Conservation (phyloP, 2,888 invertebrate species). For the Liodrosophila aerea region DNA sequence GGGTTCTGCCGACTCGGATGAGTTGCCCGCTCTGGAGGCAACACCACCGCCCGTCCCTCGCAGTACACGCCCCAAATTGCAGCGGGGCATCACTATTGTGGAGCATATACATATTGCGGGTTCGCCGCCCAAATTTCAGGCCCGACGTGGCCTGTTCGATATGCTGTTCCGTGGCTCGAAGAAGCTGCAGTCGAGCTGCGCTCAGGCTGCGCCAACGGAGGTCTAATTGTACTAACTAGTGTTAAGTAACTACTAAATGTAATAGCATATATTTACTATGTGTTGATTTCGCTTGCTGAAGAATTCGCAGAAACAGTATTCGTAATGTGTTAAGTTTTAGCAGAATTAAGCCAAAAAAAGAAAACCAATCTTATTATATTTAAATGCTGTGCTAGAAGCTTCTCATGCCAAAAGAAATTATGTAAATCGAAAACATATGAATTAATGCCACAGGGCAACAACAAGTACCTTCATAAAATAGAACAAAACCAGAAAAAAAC, state of each 20-base stretch:
- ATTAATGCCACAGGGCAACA: not conserved
- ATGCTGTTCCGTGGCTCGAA: conserved; percentile 81
- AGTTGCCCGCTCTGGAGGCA: conserved; percentile 38
- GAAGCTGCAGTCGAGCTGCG: conserved; percentile 79
- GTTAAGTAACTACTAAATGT: conserved; percentile 78
- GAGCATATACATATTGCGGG: conserved; percentile 69
- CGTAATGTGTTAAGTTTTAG: conserved; percentile 60
- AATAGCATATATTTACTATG: conserved; percentile 29
- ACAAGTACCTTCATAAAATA: conserved; percentile 1
- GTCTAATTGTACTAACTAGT: conserved; percentile 81
- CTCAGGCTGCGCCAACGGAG: conserved; percentile 78
- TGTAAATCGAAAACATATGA: conserved; percentile 5
- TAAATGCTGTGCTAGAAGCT: conserved; percentile 70
- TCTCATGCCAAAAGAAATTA: conserved; percentile 64
- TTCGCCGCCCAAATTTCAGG: conserved; percentile 64
- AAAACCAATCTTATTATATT: conserved; percentile 7
- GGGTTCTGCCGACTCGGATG: conserved; percentile 58
- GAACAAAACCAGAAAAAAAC: not conserved
- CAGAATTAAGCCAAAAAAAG: conserved; percentile 40
- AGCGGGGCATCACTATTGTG: conserved; percentile 79
- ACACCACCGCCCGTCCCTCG: conserved; percentile 46
- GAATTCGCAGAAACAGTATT: conserved; percentile 77
- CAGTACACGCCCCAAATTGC: conserved; percentile 63
- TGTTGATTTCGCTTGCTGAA: conserved; percentile 66
- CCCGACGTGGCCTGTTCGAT: conserved; percentile 75